phyloP scores from a whole-genome alignment of 2,113 vertebrate species.

The Sturnira hondurensis region DNA sequence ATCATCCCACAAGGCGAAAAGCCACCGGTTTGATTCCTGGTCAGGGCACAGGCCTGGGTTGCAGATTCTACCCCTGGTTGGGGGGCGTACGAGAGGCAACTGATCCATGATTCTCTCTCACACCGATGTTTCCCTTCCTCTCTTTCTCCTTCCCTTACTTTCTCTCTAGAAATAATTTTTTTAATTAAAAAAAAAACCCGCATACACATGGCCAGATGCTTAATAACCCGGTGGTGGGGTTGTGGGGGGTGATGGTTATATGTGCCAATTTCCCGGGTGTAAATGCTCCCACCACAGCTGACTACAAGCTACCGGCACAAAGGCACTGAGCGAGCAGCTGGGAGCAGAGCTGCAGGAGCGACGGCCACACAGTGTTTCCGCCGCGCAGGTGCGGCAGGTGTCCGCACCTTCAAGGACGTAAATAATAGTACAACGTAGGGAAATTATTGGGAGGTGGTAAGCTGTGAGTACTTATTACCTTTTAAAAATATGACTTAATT shows the following conservation, averaged over 20 bases:
- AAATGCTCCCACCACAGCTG: not conserved
- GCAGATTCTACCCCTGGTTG: no score
- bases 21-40: no score
- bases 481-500: not conserved
- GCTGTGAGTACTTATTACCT: not conserved
- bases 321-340: no score
- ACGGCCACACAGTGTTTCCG: fast-evolving
- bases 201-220: no score
- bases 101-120: no score
- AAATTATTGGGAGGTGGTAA: not conserved
- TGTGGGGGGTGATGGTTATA: fast-evolving
- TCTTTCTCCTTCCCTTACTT: no score
- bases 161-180: no score
- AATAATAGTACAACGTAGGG: not conserved
- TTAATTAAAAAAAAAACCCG: no score
- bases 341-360: not conserved
- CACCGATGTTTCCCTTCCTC: no score
- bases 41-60: no score
- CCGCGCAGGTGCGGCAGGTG: fast-evolving
- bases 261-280: fast-evolving
- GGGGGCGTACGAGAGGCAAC: no score
- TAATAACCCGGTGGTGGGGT: not conserved
- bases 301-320: fast-evolving
- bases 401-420: not conserved
- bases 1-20: no score